Base-by-base conservation (phyloP, 2,797 vertebrate species). In the Gallinago stenura region DNA sequence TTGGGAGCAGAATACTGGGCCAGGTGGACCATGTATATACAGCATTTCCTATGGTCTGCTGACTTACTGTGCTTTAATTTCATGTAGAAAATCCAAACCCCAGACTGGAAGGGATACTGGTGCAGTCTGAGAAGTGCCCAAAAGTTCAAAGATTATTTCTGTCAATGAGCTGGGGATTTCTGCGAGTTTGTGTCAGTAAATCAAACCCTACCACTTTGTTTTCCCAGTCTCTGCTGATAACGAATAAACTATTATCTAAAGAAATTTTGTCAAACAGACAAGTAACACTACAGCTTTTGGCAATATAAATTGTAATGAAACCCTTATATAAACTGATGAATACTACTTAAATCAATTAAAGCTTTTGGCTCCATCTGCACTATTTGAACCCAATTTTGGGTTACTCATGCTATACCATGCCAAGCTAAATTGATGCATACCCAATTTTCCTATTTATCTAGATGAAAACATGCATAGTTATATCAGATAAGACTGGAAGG, bases 291-390 rank as follows among this genome's bases (percentile, higher is more conserved):
- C n/a, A 48, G 17, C 69, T 90, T 71, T 75, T 86, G 54, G 39
- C 81, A 87, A 35, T 48, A 46, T 10, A 58, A 84, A 84, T 69
- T 81, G 54, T 53, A 94, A 71, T 25, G 31, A 82, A 92, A 50
- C 37, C 25, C 56, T 95, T 96, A 56, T 12, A 58, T 89, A 92
- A 96, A 51, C 66, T 86, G 75, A 53, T 33, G 50, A 90, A 43
- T 62, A 82, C 54, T 89, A 69, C 61, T 88, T 81, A 58, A 28
- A 81, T 71, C 61, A 43, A 21, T 91, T 93, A 57, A 80, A 68
- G 58, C 16, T 79, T 86, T 90, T 94, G 73, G 65, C 83, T 94
- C 80, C 26, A 35, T 94, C 70, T 95, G 66, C 24, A 71, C 24
- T 66, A 93, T 91, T 51, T 87, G 80, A 95, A 90, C 77, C 51